Base-by-base conservation (phyloP, 2,797 vertebrate genomes). In the Bovichtus variegatus region DNA sequence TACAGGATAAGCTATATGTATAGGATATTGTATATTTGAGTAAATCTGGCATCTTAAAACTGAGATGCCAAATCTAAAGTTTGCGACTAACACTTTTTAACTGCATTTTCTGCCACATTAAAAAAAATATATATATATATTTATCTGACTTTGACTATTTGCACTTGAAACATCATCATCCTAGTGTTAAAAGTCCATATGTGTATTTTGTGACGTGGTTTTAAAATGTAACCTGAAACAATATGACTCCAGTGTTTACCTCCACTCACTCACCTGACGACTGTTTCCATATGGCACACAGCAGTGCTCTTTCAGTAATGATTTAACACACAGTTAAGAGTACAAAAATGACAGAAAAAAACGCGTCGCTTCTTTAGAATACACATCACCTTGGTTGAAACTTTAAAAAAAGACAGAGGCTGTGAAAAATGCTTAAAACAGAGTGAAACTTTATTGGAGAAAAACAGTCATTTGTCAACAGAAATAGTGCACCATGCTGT, bases 241-340 rank as follows among this genome's bases (percentile, higher is more conserved):
- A 57, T 61, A 49, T 62, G 44, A 75, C 74, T 75, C 76, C 12
- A 47, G 15, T 87, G 80, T 94, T 91, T 90, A 88, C 71, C 80
- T 91, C 46, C 51, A 72, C 41, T 67, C 63, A 71, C 75, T 91
- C 89, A 91, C 78, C 70, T 90, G 89, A 81, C 81, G 76, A 68
- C 54, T 79, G 78, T 78, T 91, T 91, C 92, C 91, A 94, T 92
- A 90, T 92, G 93, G 88, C 71, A 85, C 78, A 77, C 72, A 71
- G 57, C 44, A 71, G 41, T 51, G 23, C 64, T 59, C 21, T 82
- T 79, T 43, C 66, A 84, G 50, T 38, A 63, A 79, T 82, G 29
- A 81, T 82, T 83, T 74, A 77, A 76, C 62, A 63, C 62, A 50
- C 62, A 44, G 18, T 60, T 60, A 66, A 10, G n/a, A 36, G 9